A percentile compares a stretch with the other conserved stretches of the same genome.
phyloP scores from a whole-genome alignment of 2,797 vertebrate genomes.

The Sebastes variabilis region DNA sequence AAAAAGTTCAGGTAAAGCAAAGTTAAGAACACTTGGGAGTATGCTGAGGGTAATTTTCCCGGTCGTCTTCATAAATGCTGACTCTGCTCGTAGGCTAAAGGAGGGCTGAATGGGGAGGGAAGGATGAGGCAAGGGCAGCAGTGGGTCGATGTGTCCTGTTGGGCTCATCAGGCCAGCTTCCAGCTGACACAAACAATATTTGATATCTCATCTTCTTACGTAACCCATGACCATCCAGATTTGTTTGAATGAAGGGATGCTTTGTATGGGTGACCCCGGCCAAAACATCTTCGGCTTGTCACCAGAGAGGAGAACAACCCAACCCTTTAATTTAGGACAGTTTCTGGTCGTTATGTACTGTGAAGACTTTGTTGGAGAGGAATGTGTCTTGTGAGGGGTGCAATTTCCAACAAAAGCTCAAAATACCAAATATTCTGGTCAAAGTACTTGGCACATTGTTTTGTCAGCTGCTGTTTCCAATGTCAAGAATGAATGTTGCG shows the following conservation, averaged over 20 bases:
- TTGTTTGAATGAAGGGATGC: background rate
- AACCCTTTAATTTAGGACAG: background rate
- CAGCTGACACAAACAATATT: constrained; percentile 67
- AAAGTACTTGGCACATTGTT: background rate
- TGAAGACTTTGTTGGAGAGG: background rate
- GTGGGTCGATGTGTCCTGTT: constrained; percentile 56
- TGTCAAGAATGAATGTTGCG: background rate
- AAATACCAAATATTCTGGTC: background rate
- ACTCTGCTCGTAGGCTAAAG: constrained; percentile 12
- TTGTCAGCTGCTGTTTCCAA: background rate
- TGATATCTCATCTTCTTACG: constrained; percentile 45
- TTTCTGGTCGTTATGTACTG: too few species aligned
- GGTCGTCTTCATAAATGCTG: constrained; percentile 30
- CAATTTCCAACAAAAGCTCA: background rate
- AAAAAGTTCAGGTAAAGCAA: background rate
- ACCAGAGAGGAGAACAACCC: background rate
- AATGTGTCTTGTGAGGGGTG: background rate
- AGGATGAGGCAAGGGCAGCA: constrained; percentile 49
- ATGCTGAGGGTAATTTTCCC: background rate
- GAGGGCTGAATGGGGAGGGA: background rate
- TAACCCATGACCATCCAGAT: background rate
- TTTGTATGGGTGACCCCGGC: background rate
- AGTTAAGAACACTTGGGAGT: background rate
- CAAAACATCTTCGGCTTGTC: background rate
- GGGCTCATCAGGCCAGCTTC: constrained; percentile 32